These are phyloP conservation scores for Pipistrellus pipistrellus DNA, from an alignment of 2,797 vertebrate species.

Conservation along the genomic window DNA sequence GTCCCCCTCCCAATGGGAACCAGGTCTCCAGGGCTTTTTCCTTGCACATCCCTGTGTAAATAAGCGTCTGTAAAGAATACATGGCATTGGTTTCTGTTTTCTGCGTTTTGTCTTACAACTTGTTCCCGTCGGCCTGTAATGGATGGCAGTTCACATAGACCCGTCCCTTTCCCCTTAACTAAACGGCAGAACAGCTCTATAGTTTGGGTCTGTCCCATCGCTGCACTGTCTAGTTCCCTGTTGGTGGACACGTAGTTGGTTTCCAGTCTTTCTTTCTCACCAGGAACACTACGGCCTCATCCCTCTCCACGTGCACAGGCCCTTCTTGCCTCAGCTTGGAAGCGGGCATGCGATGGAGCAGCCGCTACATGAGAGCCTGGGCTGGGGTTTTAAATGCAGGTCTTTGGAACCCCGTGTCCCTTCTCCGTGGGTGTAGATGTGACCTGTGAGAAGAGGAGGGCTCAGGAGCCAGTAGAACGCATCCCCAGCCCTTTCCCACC, in stretches of 20 bases:
- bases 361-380: neutral
- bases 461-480: neutral
- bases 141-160: fast-evolving
- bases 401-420: neutral
- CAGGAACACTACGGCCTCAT: fast-evolving
- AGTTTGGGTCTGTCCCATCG: fast-evolving
- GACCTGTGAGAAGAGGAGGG: neutral
- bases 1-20: neutral
- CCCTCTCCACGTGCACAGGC: fast-evolving
- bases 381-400: neutral
- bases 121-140: neutral
- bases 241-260: neutral
- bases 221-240: neutral
- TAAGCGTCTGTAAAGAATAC: fast-evolving
- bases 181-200: neutral
- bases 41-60: fast-evolving
- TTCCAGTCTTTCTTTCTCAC: neutral
- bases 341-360: neutral
- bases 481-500: neutral
- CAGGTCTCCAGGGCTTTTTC: neutral
- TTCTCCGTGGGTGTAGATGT: neutral
- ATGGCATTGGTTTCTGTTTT: neutral
- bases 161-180: neutral
- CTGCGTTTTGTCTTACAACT: neutral
- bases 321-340: neutral